Evolutionary conservation across 2,113 vertebrate genomes (phyloP), one percentile per base, ranked within the genome.

Genomic region (Lampris megalopsis): DNA sequence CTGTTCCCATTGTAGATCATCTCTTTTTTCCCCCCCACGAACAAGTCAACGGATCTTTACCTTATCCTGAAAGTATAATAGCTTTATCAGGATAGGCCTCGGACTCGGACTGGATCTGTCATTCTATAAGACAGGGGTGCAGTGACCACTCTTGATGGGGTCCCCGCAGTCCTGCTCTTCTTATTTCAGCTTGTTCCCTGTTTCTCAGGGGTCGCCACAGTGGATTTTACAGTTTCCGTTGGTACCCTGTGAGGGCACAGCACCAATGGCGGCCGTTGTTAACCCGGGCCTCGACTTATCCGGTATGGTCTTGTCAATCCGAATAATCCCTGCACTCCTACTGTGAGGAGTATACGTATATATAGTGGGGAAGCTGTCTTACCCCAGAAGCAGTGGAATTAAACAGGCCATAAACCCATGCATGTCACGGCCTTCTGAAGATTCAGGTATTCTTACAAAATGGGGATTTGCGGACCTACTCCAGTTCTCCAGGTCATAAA

Each of bases 71-170:
- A 61, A 61, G 59, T 61, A 38, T 61, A 40, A 10, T 61, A 40
- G 59, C 59, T 61, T 61, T 61, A 41, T 61, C 59, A 61, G 59
- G 59, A 61, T 61, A 41, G 59, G 59, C 37, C 59, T 61, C 37
- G 24, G 24, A 24, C 24, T 24, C 24, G 59, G 59, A 61, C 38
- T 41, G 6, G 59, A 11, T 61, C 59, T 63, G 0, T 63, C 43
- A 6, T 63, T 48, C 62, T n/a, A 1, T 47, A 11, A 43, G 43
- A 45, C 10, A 45, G 62, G 47, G 48, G 43, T 35, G 62, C 13
- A 6, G 41, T 24, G 24, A 24, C 24, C 24, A 0, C 24, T 24
- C 24, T 24, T 24, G 24, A 24, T 24, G 24, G 24, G 24, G 24
- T 24, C 24, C 24, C 24, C 24, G 24, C 24, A 24, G 24, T 24